A percentile compares a stretch with the other conserved stretches of the same genome.
These are phyloP conservation scores for Pristionchus mayeri DNA, from an alignment of 2,888 invertebrate genomes.

Conservation along the genomic window DNA sequence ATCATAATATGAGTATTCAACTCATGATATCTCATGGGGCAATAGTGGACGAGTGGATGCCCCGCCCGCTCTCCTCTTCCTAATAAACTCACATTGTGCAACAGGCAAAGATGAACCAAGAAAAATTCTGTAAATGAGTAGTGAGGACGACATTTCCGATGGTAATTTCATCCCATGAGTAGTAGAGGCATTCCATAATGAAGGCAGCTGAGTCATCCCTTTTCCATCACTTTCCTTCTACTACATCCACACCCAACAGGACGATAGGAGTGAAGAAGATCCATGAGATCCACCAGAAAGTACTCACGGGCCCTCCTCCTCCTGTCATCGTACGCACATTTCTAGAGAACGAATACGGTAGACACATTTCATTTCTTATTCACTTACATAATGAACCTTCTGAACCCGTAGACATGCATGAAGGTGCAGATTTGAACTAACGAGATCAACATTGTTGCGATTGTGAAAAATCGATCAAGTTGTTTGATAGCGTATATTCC, in stretches of 20 bases:
- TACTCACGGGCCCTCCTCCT: conserved; percentile 34
- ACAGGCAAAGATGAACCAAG: background rate
- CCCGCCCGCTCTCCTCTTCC: background rate
- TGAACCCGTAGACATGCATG: conserved; percentile 43
- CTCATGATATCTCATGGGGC: too few relatives aligned
- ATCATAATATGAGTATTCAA: too few relatives aligned
- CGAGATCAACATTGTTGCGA: background rate
- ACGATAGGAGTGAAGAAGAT: conserved; percentile 24
- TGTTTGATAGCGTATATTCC: background rate
- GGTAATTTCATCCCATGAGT: background rate
- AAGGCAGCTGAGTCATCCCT: background rate
- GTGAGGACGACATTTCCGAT: background rate
- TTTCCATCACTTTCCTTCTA: background rate
- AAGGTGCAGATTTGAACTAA: background rate
- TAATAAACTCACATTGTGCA: background rate
- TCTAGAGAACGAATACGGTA: background rate
- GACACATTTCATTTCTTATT: background rate
- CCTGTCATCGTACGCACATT: conserved; percentile 47
- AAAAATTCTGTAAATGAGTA: background rate
- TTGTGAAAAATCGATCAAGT: background rate
- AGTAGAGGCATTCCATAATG: background rate
- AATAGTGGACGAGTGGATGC: too few relatives aligned
- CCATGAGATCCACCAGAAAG: conserved; percentile 41
- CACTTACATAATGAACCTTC: conserved; percentile 43
- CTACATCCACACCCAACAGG: background rate